phyloP scores from a whole-genome alignment of 1,140 invertebrate genomes.

The Drosophila mauritiana region DNA sequence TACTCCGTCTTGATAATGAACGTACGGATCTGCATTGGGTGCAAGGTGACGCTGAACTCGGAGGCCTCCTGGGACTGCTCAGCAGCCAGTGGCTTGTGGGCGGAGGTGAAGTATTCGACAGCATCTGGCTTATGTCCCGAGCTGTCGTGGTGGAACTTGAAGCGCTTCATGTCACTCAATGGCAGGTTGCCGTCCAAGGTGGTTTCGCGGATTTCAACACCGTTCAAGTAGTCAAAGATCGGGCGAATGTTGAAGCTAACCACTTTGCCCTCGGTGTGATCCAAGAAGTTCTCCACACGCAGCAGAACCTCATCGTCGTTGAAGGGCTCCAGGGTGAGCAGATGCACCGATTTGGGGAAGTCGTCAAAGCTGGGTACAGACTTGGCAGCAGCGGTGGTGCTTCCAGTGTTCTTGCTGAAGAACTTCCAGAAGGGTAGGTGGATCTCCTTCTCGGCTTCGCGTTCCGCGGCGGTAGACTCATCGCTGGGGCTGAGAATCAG shows the following conservation, averaged over 20 bases:
- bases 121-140: conserved; percentile 26
- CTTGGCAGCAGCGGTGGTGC: conserved; percentile 64
- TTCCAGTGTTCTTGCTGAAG: conserved; percentile 74
- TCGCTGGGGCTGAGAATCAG: conserved; percentile 85
- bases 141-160: conserved; percentile 71
- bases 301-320: conserved; percentile 89
- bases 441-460: conserved; percentile 63
- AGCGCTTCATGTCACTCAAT: conserved; percentile 58
- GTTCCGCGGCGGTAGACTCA: conserved; percentile 39
- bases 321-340: conserved; percentile 95
- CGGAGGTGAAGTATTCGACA: conserved; percentile 31
- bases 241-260: conserved; percentile 67
- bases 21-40: conserved; percentile 78
- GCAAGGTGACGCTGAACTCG: conserved; percentile 68
- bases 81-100: conserved; percentile 41
- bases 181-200: conserved; percentile 72
- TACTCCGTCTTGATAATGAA: conserved; percentile 58
- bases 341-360: conserved; percentile 90
- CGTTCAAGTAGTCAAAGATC: conserved; percentile 57
- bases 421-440: conserved; percentile 76
- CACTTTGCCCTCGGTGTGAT: conserved; percentile 89
- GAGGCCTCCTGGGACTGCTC: conserved; percentile 49
- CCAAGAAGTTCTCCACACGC: conserved; percentile 95
- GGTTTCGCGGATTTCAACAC: conserved; percentile 67
- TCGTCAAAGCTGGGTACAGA: conserved; percentile 54